phyloP scores from a whole-genome alignment of 2,113 vertebrate genomes.

The Embiotoca jacksoni region DNA sequence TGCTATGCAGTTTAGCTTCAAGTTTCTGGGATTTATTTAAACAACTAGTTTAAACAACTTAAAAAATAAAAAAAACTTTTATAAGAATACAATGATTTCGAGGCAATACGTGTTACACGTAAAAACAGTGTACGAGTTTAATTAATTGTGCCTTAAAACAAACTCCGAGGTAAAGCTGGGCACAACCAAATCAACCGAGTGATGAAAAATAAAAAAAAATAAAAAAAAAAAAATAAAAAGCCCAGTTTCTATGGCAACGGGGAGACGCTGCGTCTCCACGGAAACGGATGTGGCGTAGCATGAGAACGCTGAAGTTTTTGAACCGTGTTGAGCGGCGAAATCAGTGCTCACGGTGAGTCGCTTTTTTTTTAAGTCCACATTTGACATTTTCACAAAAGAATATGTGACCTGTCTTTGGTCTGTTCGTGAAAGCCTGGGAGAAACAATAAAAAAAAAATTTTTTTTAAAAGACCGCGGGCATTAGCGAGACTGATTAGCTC shows the following conservation, averaged over 20 bases:
- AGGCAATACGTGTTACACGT: too few relatives aligned
- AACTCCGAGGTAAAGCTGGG: too few relatives aligned
- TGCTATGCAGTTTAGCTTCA: too few relatives aligned
- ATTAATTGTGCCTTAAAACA: too few relatives aligned
- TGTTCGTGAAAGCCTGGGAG: background rate
- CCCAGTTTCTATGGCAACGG: conserved; percentile 62
- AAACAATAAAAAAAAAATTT: background rate
- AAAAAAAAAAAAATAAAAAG: background rate
- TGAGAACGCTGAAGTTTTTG: conserved; percentile 65
- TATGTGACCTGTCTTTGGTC: rapidly evolving
- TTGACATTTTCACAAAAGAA: background rate
- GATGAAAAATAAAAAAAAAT: too few relatives aligned
- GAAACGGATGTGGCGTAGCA: conserved; percentile 77
- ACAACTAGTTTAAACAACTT: too few relatives aligned
- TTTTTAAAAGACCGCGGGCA: too few relatives aligned
- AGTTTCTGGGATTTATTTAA: too few relatives aligned
- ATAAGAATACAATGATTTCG: too few relatives aligned
- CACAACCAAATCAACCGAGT: too few relatives aligned
- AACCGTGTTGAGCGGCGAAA: conserved; percentile 71
- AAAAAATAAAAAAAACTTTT: too few relatives aligned
- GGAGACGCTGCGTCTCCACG: conserved; percentile 22
- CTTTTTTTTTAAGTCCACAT: background rate
- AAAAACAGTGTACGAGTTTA: too few relatives aligned
- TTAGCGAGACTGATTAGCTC: background rate
- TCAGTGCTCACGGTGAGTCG: conserved; percentile 11